Evolutionary conservation across 2,113 vertebrate species (phyloP).

Genomic region (Sarotherodon lohbergeri): DNA sequence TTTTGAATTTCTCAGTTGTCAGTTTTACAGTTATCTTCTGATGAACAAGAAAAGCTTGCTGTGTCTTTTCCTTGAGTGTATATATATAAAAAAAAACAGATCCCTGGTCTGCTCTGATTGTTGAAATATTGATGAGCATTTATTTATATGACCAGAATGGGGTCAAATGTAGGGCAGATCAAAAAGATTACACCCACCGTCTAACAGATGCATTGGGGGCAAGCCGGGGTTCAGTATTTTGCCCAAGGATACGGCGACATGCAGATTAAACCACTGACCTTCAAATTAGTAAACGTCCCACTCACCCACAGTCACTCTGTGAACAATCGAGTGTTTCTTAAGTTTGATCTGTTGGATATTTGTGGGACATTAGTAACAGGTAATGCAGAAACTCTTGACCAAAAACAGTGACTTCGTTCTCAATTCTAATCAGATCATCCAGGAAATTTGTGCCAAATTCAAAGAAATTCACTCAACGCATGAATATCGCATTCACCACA

Average conservation of each 20-base stretch:
- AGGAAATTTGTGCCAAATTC: neutral
- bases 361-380: neutral
- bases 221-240: neutral
- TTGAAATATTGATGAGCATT: neutral
- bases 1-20: neutral
- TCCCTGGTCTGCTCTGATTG: neutral
- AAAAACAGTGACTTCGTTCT: neutral
- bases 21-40: neutral
- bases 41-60: neutral
- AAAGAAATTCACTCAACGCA: neutral
- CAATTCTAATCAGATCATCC: neutral
- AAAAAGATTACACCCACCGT: neutral
- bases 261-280: neutral
- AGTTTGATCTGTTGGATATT: neutral
- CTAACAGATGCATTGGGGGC: neutral
- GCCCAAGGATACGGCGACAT: rapidly evolving
- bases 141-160: neutral
- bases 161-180: neutral
- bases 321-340: neutral
- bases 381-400: neutral
- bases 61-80: neutral
- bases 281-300: neutral
- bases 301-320: neutral
- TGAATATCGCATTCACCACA: rapidly evolving
- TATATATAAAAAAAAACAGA: neutral